Evolutionary conservation across 2,797 vertebrate species (phyloP), one percentile per base, ranked within the genome.

Genomic region (Cottoperca gobio): DNA sequence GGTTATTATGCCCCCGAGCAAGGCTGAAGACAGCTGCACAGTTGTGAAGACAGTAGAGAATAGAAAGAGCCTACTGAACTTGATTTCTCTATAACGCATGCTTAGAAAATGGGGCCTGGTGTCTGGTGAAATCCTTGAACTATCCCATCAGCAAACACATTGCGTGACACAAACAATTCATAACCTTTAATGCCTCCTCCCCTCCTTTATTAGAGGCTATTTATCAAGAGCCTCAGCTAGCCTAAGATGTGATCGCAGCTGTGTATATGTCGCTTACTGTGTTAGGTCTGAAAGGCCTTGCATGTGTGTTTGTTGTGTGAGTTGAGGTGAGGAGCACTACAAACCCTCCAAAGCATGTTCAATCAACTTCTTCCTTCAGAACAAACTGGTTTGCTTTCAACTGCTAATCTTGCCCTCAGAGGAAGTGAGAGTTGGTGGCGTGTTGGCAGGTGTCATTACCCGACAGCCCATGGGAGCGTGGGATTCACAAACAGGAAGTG

Each of bases 401-500:
- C 83, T 67, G 67, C 61, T 92, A 90, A 92, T 90, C 91, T 84
- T 55, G 70, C 85, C 88, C 86, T 78, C 33, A 73, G 88, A 89
- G 87, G 58, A 85, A 88, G 76, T 57, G 78, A 84, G 78, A 86
- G 76, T 73, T 61, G 69, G 46, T 63, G 81, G 71, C 75, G 54
- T 79, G 83, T 81, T 88, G 91, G 89, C 89, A 91, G 87, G 83
- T 89, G 86, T 90, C 88, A 88, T 88, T 86, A 85, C 76, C 88
- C 62, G 3, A 49, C 72, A 79, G 79, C 82, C 83, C 67, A 28
- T 10, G 64, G 84, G 82, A 55, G 6, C 1, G 42, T 67, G 66
- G 81, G 72, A 72, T 86, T 83, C 68, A 33, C 90, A 86, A 85
- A 88, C 84, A 90, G 87, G 86, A 91, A 90, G 85, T 88, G 71